A percentile compares a stretch with the other conserved stretches of the same genome.
Conservation (phyloP, 2,888 invertebrate species). For the Galeopsomyia nigrocyanea region DNA sequence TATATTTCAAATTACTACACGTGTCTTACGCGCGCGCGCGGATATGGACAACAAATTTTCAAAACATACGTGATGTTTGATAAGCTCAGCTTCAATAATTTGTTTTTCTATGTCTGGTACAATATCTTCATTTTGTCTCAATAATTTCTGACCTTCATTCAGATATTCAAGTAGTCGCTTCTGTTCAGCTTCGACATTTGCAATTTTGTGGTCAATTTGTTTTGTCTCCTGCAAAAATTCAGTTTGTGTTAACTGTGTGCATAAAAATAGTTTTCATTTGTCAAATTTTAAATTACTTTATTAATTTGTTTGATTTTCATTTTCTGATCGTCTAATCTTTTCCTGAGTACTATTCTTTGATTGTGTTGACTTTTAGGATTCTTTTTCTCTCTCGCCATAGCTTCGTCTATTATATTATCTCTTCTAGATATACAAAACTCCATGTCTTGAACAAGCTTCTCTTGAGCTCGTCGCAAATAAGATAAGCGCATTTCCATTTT, state of each 20-base stretch:
- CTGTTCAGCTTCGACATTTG: conserved; percentile 55
- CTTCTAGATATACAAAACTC: conserved; percentile 76
- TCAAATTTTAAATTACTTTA: conserved; percentile 64
- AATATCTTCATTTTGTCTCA: conserved; percentile 58
- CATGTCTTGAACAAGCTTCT: conserved; percentile 75
- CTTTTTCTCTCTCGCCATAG: conserved; percentile 72
- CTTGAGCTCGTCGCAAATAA: conserved; percentile 73
- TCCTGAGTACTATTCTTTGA: conserved; percentile 70
- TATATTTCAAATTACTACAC: conserved; percentile 14
- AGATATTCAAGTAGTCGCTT: conserved; percentile 58
- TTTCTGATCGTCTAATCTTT: conserved; percentile 74
- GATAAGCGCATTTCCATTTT: conserved; percentile 80
- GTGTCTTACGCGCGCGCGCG: neutral
- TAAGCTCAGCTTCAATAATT: conserved; percentile 66
- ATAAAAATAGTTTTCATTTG: conserved; percentile 28
- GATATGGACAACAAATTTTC: too few relatives aligned
- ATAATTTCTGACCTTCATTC: conserved; percentile 58
- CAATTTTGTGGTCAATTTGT: conserved; percentile 61
- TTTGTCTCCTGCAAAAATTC: conserved; percentile 60
- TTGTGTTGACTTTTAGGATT: conserved; percentile 68
- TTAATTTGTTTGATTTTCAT: conserved; percentile 73
- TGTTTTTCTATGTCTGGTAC: conserved; percentile 62
- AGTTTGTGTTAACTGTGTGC: conserved; percentile 7
- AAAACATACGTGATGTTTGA: conserved; percentile 66
- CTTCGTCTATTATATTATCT: conserved; percentile 75